Conservation (phyloP, 37 sponge, comb jelly and placozoan species). For the Bolinopsis microptera region DNA sequence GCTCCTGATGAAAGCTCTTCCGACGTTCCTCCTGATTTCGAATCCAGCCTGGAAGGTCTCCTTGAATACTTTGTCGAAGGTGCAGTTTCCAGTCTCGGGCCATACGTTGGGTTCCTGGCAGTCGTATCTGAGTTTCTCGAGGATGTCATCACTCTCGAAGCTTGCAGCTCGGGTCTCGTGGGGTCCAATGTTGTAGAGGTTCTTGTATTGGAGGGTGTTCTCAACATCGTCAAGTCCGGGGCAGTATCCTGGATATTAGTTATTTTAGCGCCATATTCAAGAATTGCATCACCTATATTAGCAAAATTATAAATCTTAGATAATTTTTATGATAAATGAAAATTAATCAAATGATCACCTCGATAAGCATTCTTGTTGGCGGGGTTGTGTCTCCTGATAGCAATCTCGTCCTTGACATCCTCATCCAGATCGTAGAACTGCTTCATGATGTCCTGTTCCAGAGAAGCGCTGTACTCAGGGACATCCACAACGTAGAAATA, state of each 20-base stretch:
- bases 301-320: not conserved
- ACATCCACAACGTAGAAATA: conserved; percentile 44
- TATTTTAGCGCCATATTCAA: not conserved
- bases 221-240: conserved; percentile 48
- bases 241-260: conserved; percentile 27
- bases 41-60: conserved; percentile 43
- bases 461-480: not conserved
- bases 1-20: conserved; percentile 21
- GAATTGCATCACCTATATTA: not conserved
- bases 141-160: not conserved
- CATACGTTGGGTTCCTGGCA: conserved; percentile 45
- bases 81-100: conserved; percentile 8
- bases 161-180: conserved; percentile 1
- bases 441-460: not conserved
- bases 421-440: conserved; percentile 39
- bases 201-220: conserved; percentile 59
- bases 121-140: conserved; percentile 57
- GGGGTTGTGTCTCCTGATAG: conserved; percentile 54
- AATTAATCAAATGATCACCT: not conserved
- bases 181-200: conserved; percentile 58
- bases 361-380: conserved; percentile 27
- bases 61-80: conserved; percentile 50
- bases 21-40: conserved; percentile 33
- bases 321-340: not conserved
- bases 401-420: conserved; percentile 16